Evolutionary conservation across 2,113 vertebrate species (phyloP), one percentile per base, ranked within the genome.

Genomic region (Crocuta crocuta): DNA sequence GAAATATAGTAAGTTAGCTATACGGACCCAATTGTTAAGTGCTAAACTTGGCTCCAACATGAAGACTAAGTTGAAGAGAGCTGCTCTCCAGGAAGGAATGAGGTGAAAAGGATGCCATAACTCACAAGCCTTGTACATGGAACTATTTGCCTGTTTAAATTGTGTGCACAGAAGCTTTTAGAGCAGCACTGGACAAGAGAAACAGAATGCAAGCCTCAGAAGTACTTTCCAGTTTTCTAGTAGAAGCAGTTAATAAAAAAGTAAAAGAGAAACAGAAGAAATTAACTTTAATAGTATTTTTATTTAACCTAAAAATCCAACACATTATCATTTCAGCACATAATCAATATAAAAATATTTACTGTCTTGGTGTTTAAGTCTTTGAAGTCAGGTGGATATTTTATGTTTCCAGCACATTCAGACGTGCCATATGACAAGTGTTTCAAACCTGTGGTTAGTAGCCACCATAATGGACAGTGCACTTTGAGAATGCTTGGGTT

Each of bases 261-360:
- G 5, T 7, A 50, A 78, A 83, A 94, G 7, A 50, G 15, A 84
- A 89, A 70, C 2, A 58, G 16, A 48, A 8, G 16, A 83, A 91
- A 83, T 16, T 91, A 58, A 88, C 43, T 73, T 84, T 70, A 94
- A 81, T 45, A 79, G 90, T 70, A 45, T 78, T 82, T 63, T 89
- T 89, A 85, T 80, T 81, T 97, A 87, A 89, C 17, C 21, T 39
- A 74, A 61, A 97, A 73, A 94, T 50, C 8, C 16, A 95, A 58
- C 39, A 39, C 3, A 39, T 95, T 55, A 73, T 35, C 31, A 89
- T 89, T 94, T 73, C 66, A 35, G 82, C 53, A 96, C 13, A 16
- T 48, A 68, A 94, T 50, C 31, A 43, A 43, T 53, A 92, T 16
- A 89, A 81, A 89, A 92, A 81, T 65, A 61, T 19, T 58, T 48